These are phyloP conservation scores for Drosophila tristis DNA, from an alignment of 1,140 invertebrate genomes.

Conservation along the genomic window DNA sequence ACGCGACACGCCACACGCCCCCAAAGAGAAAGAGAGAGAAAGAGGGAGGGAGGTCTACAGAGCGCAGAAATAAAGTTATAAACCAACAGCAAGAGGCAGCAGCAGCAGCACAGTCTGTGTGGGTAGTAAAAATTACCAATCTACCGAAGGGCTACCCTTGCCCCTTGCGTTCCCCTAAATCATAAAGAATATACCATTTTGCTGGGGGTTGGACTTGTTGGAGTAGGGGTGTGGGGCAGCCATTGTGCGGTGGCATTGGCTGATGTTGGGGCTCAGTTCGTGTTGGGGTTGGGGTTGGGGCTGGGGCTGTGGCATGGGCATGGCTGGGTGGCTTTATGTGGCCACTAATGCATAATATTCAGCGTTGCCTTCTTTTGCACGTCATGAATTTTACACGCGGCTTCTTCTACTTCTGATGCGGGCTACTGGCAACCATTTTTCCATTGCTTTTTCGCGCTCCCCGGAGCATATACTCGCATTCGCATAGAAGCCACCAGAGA, in stretches of 20 bases:
- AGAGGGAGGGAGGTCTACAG: too few species aligned
- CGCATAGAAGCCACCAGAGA: too few species aligned
- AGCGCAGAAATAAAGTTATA: slow-evolving; percentile 70
- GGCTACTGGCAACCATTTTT: not conserved
- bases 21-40: slow-evolving; percentile 15
- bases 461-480: slow-evolving; percentile 1
- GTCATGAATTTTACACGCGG: slow-evolving; percentile 74
- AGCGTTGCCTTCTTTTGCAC: slow-evolving; percentile 69
- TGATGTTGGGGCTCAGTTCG: not conserved
- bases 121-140: slow-evolving; percentile 65
- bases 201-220: not conserved
- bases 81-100: slow-evolving; percentile 29
- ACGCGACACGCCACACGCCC: slow-evolving; percentile 61
- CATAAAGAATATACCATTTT: slow-evolving; percentile 61
- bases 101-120: slow-evolving; percentile 40
- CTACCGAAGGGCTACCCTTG: not conserved
- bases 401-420: not conserved
- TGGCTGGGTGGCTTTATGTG: slow-evolving; percentile 22
- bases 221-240: slow-evolving; percentile 26
- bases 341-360: slow-evolving; percentile 77
- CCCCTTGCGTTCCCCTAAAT: slow-evolving; percentile 18
- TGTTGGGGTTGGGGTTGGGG: not conserved
- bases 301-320: not conserved
- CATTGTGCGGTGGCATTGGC: slow-evolving; percentile 38
- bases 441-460: slow-evolving; percentile 15